Base-by-base conservation (phyloP, 2,797 vertebrate genomes). In the Taeniopygia guttata region DNA sequence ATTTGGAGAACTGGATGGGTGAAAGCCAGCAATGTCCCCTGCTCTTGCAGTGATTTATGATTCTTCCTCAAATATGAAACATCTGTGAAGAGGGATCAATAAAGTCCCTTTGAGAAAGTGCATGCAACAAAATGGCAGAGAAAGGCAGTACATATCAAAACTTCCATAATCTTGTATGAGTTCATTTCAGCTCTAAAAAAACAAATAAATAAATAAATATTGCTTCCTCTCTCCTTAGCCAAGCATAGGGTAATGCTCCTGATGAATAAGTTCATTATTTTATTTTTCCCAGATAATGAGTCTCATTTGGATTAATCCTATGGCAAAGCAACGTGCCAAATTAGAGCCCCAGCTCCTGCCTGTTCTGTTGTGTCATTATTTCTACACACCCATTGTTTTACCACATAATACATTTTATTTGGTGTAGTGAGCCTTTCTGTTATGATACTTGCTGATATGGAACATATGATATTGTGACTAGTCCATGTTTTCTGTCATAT, bases 391-490 rank as follows among this genome's bases (percentile, higher is more conserved):
- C 84, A 58, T 86, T 91, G 49, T 87, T 87, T 94, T 42, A 51
- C 36, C 43, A 17, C 38, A 6, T 19, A 66, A 73, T 90, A 29
- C 26, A 42, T 93, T 83, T 56, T 84, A 94, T 95, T 94, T 85
- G 70, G 82, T 92, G 63, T 76, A 76, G 82, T 42, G 82, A 69
- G 58, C 27, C 64, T 82, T 97, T 95, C 78, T 92, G 64, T 94
- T 96, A 77, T 94, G 70, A 91, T 96, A 82, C 82, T 88, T 91
- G 82, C 91, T 96, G 96, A 97, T 96, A 95, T 55, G 74, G 86
- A 97, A 94, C 96, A 96, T 96, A 96, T 78, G 90, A 97, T 97
- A 79, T 93, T 95, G 88, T 95, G 95, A 95, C 94, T 95, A 84
- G 77, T 91, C 95, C 85, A 77, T 14, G 9, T 85, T 96, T 95